phyloP scores from a whole-genome alignment of 2,113 vertebrate genomes.

The Nycticebus coucang region DNA sequence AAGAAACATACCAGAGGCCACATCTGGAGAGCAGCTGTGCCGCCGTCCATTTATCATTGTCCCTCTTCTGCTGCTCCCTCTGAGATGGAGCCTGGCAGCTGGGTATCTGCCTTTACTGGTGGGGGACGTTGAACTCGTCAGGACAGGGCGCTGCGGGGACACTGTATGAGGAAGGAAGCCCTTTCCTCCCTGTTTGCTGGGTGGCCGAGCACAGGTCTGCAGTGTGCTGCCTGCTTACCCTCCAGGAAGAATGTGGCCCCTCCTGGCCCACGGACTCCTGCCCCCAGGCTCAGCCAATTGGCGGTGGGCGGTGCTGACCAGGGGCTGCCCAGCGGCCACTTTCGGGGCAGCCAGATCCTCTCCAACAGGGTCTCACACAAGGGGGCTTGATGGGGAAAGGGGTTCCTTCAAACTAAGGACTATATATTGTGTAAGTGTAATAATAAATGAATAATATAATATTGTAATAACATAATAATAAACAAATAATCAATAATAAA shows the following conservation, averaged over 20 bases:
- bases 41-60: background rate
- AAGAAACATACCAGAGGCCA: background rate
- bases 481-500: too few species aligned
- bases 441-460: too few species aligned
- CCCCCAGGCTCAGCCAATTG: background rate
- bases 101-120: too few species aligned
- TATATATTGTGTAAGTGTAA: too few species aligned
- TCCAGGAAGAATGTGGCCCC: background rate
- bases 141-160: background rate
- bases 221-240: fast-evolving
- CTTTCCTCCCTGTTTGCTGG: background rate
- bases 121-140: background rate
- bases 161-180: too few species aligned
- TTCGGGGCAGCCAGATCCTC: background rate
- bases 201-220: too few species aligned
- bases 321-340: background rate
- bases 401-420: background rate
- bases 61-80: background rate
- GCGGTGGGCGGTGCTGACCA: background rate
- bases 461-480: too few species aligned
- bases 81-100: too few species aligned
- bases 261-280: background rate
- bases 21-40: background rate
- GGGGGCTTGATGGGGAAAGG: too few species aligned
- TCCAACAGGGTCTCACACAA: background rate